These are phyloP conservation scores for Himalopsyche anomala DNA, from an alignment of 2,888 invertebrate species.

Conservation along the genomic window DNA sequence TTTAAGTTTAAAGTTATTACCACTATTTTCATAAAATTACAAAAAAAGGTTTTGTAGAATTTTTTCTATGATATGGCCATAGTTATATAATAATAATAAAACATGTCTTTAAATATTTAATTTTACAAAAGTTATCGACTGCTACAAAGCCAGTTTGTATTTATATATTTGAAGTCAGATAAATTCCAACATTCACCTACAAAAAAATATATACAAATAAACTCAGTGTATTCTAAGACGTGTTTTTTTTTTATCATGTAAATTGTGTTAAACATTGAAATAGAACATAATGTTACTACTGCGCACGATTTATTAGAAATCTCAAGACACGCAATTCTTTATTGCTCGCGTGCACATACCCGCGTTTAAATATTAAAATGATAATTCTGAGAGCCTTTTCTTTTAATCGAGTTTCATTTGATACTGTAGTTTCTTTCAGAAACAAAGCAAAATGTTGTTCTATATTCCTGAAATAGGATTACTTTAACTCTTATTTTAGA, in stretches of 20 bases:
- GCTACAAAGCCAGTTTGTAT: too few species aligned
- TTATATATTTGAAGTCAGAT: too few species aligned
- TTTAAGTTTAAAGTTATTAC: too few species aligned
- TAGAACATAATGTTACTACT: background rate
- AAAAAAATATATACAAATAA: too few species aligned
- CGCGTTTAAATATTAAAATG: conserved; percentile 49
- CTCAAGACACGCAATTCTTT: conserved; percentile 51
- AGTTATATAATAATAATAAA: too few species aligned
- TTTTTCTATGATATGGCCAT: too few species aligned
- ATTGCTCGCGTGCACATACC: conserved; percentile 49
- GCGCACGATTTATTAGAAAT: background rate
- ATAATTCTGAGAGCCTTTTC: conserved; percentile 43
- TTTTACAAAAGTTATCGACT: too few species aligned
- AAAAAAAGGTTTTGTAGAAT: too few species aligned
- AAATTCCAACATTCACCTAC: too few species aligned
- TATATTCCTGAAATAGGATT: background rate
- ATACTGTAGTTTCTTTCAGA: conserved; percentile 1
- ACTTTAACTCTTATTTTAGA: background rate
- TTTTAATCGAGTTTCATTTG: conserved; percentile 16
- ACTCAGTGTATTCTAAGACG: too few species aligned
- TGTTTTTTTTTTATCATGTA: background rate
- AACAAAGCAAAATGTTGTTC: background rate
- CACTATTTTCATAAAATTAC: too few species aligned
- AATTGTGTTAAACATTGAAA: background rate
- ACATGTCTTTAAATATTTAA: too few species aligned